Percentiles rank a stretch among this genome's conserved stretches.
phyloP scores from a whole-genome alignment of 2,888 invertebrate genomes.

The Eupsilia transversa region DNA sequence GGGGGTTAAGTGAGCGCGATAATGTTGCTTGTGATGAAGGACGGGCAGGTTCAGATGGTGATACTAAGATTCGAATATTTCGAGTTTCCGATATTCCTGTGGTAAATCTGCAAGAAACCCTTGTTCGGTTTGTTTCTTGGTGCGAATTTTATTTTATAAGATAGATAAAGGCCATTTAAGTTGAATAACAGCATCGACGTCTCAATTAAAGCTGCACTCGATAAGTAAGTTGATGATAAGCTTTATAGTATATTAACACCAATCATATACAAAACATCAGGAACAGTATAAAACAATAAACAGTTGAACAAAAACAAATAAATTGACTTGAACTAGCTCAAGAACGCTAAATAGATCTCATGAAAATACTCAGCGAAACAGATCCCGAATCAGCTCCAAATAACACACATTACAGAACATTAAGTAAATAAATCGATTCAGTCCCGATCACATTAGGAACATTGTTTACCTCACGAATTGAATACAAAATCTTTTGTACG shows the following conservation, averaged over 20 bases:
- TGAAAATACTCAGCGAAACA: conserved; percentile 12
- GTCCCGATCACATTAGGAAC: conserved; percentile 47
- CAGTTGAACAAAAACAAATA: conserved; percentile 1
- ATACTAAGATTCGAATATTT: conserved; percentile 13
- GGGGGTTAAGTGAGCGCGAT: conserved; percentile 18
- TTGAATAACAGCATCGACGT: neutral
- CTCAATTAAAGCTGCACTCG: neutral
- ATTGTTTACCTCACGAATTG: conserved; percentile 59
- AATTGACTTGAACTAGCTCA: conserved; percentile 8
- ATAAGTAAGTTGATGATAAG: neutral
- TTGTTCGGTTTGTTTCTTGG: neutral
- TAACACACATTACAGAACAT: conserved; percentile 46
- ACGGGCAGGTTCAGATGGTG: conserved; percentile 1
- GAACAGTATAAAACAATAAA: neutral
- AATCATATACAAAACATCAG: neutral
- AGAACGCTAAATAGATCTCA: conserved; percentile 18
- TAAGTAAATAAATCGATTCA: conserved; percentile 54
- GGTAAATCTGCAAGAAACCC: neutral
- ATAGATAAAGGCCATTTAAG: neutral
- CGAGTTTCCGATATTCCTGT: neutral
- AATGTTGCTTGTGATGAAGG: conserved; percentile 5
- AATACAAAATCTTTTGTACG: conserved; percentile 50
- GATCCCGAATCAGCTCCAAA: conserved; percentile 22
- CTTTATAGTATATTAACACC: neutral
- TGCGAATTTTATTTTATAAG: neutral